These are phyloP conservation scores for Melipona quadrifasciata DNA, from an alignment of 1,140 invertebrate genomes.

Conservation along the genomic window DNA sequence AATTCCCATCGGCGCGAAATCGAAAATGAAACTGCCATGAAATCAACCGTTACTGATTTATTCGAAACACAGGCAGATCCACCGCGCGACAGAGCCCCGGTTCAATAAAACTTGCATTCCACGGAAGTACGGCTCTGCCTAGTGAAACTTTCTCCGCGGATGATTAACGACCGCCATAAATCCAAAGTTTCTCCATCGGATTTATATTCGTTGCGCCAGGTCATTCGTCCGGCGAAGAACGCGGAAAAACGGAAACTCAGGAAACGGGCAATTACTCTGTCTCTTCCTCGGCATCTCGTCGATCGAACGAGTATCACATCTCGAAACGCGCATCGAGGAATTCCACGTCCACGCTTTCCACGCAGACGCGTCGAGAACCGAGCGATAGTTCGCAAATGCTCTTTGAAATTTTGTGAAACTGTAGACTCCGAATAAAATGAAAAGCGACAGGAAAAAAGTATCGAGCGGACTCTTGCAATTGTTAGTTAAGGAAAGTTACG, in stretches of 20 bases:
- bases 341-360: too few relatives aligned
- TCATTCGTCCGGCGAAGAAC: slow-evolving; percentile 8
- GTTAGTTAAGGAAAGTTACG: too few relatives aligned
- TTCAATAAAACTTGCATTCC: slow-evolving; percentile 34
- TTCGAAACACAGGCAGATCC: too few relatives aligned
- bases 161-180: slow-evolving; percentile 48
- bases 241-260: slow-evolving; percentile 2
- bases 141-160: slow-evolving; percentile 23
- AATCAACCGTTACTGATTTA: not conserved
- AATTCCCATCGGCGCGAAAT: not conserved
- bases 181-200: slow-evolving; percentile 44
- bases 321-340: too few relatives aligned
- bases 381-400: too few relatives aligned
- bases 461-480: too few relatives aligned
- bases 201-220: slow-evolving; percentile 37
- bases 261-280: slow-evolving; percentile 46
- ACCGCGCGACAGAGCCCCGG: not conserved
- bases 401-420: too few relatives aligned
- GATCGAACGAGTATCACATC: not conserved
- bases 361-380: too few relatives aligned
- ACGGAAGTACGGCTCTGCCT: slow-evolving; percentile 16
- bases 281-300: not conserved
- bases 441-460: too few relatives aligned
- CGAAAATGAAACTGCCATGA: not conserved
- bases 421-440: too few relatives aligned